These are phyloP conservation scores for Thymallus thymallus DNA, from an alignment of 2,113 vertebrate species.

Conservation along the genomic window DNA sequence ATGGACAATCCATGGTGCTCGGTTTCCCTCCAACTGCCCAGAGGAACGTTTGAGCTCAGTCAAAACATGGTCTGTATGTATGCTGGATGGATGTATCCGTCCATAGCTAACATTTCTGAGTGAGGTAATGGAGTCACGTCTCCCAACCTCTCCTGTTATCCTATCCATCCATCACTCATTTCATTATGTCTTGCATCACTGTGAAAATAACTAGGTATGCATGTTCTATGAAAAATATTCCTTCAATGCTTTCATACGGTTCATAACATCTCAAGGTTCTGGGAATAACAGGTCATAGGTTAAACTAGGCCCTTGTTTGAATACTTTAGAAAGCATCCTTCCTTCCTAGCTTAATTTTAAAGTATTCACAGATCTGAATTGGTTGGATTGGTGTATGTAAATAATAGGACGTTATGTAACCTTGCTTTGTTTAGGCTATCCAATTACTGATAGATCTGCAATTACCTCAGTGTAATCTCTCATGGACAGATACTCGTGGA, in stretches of 20 bases:
- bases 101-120: constrained; percentile 22
- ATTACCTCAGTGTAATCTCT: neutral
- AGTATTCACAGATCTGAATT: too few species aligned
- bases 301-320: neutral
- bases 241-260: neutral
- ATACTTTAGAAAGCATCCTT: too few species aligned
- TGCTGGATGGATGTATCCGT: neutral
- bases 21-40: neutral
- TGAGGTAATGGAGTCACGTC: constrained; percentile 22
- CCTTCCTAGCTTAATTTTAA: too few species aligned
- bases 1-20: neutral
- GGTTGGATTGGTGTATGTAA: too few species aligned
- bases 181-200: constrained; percentile 13
- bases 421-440: too few species aligned
- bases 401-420: too few species aligned
- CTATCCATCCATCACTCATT: neutral
- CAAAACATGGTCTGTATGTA: neutral
- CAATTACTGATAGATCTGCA: neutral
- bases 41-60: neutral
- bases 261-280: neutral
- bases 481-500: too few species aligned
- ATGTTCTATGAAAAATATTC: neutral
- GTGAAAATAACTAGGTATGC: constrained; percentile 17
- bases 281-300: neutral
- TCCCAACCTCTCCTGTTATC: constrained; percentile 18